Base-by-base conservation (phyloP, 2,797 vertebrate genomes). In the Poecilia gillii region DNA sequence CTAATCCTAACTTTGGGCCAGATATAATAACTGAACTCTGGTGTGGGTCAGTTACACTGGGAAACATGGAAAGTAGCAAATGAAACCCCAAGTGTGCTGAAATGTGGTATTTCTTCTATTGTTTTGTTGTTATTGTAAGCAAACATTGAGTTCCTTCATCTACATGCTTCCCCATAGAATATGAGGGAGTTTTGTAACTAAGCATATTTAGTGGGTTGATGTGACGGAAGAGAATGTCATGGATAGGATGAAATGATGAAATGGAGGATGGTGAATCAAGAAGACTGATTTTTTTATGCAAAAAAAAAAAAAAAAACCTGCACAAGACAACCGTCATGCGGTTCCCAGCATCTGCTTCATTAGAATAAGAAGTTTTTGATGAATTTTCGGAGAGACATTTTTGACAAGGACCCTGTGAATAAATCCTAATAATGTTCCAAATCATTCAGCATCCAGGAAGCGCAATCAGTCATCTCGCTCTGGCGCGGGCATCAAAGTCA, bases 401-500 rank as follows among this genome's bases (percentile, higher is more conserved):
- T 74, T 75, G 23, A 62, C 13, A 71, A 36, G 25, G 1, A 51
- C 41, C 49, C 33, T 79, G 53, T 79, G 68, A 87, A 77, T 82
- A 20, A 18, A n/a, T 76, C 33, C 47, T 73, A 76, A 49, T 33
- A 49, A 6, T 76, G 43, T 68, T 73, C 78, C 59, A 46, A 62
- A 64, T 76, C 51, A 73, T 62, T 14, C 41, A 59, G 39, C 72
- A 31, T 74, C 62, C 5, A 62, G 45, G 43, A 66, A 73, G 39
- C 28, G 31, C 59, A 76, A 79, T 76, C n/a, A 66, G 80, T 75
- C 47, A 57, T 20, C 51, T 45, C 39, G 62, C 39, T 18, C 72
- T 64, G n/a, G n/a, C 43, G 64, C 68, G 49, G 77, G 72, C 82
- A 83, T 78, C 23, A 1, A 68, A 49, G 82, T 93, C 82, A 93